These are phyloP conservation scores for Drosophila auraria DNA, from an alignment of 1,140 invertebrate genomes.

Conservation along the genomic window DNA sequence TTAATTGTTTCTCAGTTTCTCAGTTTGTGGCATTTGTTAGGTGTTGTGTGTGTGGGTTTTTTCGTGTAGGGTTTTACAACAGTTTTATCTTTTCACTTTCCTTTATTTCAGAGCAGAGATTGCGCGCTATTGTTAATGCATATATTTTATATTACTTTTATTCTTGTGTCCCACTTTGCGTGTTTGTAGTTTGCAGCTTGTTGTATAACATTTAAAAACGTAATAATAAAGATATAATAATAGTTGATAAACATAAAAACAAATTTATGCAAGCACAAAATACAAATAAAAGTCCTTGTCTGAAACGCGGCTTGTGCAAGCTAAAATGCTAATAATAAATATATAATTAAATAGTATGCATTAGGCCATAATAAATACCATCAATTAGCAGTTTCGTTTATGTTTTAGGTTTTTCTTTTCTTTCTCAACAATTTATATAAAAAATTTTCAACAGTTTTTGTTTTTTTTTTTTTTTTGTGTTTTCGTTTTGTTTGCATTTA, in stretches of 20 bases:
- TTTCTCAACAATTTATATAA: constrained; percentile 78
- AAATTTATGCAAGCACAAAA: constrained; percentile 72
- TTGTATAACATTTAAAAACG: constrained; percentile 74
- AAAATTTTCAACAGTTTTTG: constrained; percentile 77
- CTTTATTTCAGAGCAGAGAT: constrained; percentile 17
- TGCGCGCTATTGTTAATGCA: constrained; percentile 34
- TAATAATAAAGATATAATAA: constrained; percentile 68
- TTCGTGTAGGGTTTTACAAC: constrained; percentile 61
- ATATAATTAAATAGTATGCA: constrained; percentile 75
- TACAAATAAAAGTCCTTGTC: constrained; percentile 60
- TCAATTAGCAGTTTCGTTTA: constrained; percentile 74
- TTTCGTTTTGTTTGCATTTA: constrained; percentile 42
- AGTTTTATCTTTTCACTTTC: constrained; percentile 22
- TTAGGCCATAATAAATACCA: constrained; percentile 78
- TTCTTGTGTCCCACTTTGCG: constrained; percentile 41
- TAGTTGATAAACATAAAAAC: constrained; percentile 76
- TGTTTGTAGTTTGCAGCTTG: constrained; percentile 60
- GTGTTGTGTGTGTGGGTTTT: constrained; percentile 23
- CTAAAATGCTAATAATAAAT: constrained; percentile 79
- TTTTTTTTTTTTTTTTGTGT: constrained; percentile 40
- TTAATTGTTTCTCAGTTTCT: constrained; percentile 70
- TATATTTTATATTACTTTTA: constrained; percentile 26
- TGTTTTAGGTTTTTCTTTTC: constrained; percentile 35
- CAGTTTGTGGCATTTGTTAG: constrained; percentile 63
- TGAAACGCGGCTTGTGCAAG: constrained; percentile 59